phyloP scores from a whole-genome alignment of 1,140 invertebrate species.

The Carposina sasakii region DNA sequence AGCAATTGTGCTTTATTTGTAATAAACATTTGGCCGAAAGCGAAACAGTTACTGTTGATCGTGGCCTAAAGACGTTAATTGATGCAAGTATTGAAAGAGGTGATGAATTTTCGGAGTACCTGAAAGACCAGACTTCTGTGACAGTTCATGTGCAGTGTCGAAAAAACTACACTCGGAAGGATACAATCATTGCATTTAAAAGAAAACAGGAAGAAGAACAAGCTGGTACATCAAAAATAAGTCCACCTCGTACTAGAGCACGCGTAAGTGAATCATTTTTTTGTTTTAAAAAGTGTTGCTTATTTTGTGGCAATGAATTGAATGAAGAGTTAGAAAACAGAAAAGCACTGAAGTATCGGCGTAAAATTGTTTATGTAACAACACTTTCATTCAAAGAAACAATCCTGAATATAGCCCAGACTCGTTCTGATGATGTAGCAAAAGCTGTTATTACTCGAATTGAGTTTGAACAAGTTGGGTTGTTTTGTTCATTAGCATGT shows the following conservation, averaged over 20 bases:
- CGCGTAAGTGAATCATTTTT: conserved; percentile 24
- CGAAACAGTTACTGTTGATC: conserved; percentile 23
- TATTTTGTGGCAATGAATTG: conserved; percentile 8
- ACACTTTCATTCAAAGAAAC: no score
- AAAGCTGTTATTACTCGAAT: no score
- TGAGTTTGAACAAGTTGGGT: no score
- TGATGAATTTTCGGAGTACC: conserved; percentile 18
- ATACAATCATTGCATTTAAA: no score
- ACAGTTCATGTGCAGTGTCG: no score
- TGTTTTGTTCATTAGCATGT: no score
- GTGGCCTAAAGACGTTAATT: conserved; percentile 24
- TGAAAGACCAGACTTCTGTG: conserved; percentile 18
- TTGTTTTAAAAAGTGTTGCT: conserved; percentile 13
- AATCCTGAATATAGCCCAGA: no score
- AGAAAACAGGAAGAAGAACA: conserved; percentile 15
- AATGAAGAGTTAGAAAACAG: no score
- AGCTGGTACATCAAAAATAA: conserved; percentile 19
- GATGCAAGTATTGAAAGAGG: conserved; percentile 25
- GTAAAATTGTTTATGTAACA: no score
- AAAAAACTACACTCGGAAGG: no score
- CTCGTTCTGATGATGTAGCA: no score
- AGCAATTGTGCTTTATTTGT: conserved; percentile 23
- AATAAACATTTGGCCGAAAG: conserved; percentile 20
- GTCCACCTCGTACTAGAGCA: conserved; percentile 20
- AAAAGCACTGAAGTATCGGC: no score